These are phyloP conservation scores for Gadopsis marmoratus DNA, from an alignment of 2,797 vertebrate genomes.

Conservation along the genomic window DNA sequence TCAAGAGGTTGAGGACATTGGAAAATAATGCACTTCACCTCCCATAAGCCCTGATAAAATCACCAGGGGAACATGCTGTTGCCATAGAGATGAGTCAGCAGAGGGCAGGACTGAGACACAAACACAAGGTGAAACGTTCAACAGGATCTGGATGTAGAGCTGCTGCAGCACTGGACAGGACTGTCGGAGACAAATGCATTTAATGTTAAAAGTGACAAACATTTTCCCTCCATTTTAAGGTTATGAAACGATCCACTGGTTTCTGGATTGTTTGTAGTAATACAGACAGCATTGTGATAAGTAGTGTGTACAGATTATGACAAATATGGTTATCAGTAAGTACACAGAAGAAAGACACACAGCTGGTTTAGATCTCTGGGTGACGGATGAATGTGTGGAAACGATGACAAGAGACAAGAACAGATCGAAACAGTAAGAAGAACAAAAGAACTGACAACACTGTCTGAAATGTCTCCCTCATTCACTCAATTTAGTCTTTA, in stretches of 20 bases:
- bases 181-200: not conserved
- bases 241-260: not conserved
- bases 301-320: conserved; percentile 18
- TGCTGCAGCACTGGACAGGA: not conserved
- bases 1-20: conserved; percentile 63
- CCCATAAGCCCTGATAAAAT: conserved; percentile 79
- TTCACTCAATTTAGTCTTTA: not conserved
- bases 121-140: conserved; percentile 36
- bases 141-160: conserved; percentile 14
- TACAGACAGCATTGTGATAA: conserved; percentile 21
- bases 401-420: conserved; percentile 7
- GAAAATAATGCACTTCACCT: conserved; percentile 77
- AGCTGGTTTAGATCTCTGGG: conserved; percentile 52
- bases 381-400: conserved; percentile 32
- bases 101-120: conserved; percentile 75
- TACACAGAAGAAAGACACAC: conserved; percentile 58
- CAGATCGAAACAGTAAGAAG: not conserved
- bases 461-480: not conserved
- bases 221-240: not conserved
- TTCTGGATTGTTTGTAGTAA: not conserved
- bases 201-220: not conserved
- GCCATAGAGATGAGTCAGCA: conserved; percentile 74
- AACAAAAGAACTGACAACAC: not conserved
- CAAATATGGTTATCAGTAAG: conserved; percentile 72
- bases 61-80: conserved; percentile 77